phyloP scores from a whole-genome alignment of 2,797 vertebrate species.

The Astyanax mexicanus region DNA sequence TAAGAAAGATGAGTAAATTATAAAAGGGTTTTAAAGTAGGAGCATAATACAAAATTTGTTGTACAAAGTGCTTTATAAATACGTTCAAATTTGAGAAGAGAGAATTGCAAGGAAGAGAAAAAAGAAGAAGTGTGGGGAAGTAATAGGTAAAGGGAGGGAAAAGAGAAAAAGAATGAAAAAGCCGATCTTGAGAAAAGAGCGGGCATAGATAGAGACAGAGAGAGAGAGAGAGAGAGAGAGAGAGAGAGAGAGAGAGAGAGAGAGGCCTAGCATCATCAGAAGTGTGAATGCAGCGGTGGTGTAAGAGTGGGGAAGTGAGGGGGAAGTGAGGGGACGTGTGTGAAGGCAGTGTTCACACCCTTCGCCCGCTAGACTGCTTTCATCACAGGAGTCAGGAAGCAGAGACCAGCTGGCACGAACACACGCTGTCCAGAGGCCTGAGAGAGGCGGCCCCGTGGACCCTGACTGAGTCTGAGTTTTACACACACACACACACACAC shows the following conservation, averaged over 20 bases:
- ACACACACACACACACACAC: not conserved
- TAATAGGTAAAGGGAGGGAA: too few relatives aligned
- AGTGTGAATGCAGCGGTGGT: conserved; percentile 14
- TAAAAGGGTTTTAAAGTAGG: too few relatives aligned
- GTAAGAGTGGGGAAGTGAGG: not conserved
- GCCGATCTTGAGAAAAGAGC: too few relatives aligned
- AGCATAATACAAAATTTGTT: too few relatives aligned
- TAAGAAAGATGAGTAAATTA: too few relatives aligned
- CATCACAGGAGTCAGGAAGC: conserved; percentile 17
- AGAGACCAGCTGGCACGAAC: conserved; percentile 7
- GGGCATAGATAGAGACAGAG: too few relatives aligned
- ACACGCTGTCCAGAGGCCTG: conserved; percentile 7
- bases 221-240: too few relatives aligned
- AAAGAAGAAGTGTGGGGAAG: too few relatives aligned
- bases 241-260: not conserved
- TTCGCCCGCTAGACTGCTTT: conserved; percentile 6
- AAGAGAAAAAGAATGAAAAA: too few relatives aligned
- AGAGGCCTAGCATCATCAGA: not conserved
- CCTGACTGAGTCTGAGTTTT: not conserved
- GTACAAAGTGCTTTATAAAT: too few relatives aligned
- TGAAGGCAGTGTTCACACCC: conserved; percentile 18
- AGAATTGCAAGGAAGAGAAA: too few relatives aligned
- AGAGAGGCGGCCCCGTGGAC: conserved; percentile 1
- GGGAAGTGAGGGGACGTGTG: conserved; percentile 10
- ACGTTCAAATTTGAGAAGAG: too few relatives aligned